These are phyloP conservation scores for Ochropleura plecta DNA, from an alignment of 2,888 invertebrate genomes.

Conservation along the genomic window DNA sequence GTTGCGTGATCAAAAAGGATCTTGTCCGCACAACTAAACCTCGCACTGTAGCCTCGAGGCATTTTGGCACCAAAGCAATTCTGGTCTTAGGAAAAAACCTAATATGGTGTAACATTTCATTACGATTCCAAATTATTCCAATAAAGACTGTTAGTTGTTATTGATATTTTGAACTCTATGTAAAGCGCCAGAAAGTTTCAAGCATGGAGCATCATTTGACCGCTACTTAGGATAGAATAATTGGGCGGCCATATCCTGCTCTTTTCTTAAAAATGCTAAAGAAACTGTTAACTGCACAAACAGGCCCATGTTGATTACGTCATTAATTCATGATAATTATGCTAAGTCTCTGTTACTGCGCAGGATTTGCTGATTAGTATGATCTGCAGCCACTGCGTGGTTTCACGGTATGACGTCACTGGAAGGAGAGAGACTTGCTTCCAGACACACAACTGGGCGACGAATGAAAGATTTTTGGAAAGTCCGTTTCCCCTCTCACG, in stretches of 20 bases:
- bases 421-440: neutral
- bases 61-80: constrained; percentile 29
- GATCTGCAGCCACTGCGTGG: constrained; percentile 3
- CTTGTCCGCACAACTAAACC: constrained; percentile 37
- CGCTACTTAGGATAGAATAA: neutral
- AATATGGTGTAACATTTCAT: constrained; percentile 29
- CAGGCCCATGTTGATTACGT: constrained; percentile 25
- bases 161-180: constrained; percentile 20
- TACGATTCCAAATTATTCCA: constrained; percentile 16
- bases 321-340: constrained; percentile 26
- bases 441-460: neutral
- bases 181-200: neutral
- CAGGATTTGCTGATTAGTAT: constrained; percentile 26
- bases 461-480: neutral
- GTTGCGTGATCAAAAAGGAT: constrained; percentile 32
- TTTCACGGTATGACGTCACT: constrained; percentile 13
- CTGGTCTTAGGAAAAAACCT: constrained; percentile 25
- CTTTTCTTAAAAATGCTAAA: neutral
- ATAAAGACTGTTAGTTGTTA: neutral
- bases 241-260: neutral
- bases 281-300: constrained; percentile 9
- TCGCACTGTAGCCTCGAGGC: constrained; percentile 44
- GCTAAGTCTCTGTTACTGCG: constrained; percentile 17
- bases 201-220: neutral
- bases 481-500: neutral